Percentiles rank a stretch among this genome's conserved stretches.
Evolutionary conservation across 1,140 invertebrate species (phyloP).

Genomic region (Proctacanthus coquilletti): DNA sequence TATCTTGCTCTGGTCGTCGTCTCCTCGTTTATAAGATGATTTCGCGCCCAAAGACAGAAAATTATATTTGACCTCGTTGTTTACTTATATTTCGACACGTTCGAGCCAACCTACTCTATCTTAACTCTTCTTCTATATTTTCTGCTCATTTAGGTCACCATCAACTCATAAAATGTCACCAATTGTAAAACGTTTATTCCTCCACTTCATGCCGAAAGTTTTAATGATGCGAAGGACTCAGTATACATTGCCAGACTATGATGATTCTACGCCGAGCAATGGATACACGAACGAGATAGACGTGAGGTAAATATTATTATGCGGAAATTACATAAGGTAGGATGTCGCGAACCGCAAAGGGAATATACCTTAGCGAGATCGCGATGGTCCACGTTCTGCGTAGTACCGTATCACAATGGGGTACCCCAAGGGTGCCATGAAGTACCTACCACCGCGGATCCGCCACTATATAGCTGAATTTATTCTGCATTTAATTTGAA

Average conservation of each 20-base stretch:
- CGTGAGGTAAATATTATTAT: conserved; percentile 57
- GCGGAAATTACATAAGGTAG: no score
- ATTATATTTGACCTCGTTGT: neutral
- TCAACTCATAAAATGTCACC: conserved; percentile 93
- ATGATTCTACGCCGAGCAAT: conserved; percentile 56
- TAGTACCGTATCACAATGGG: no score
- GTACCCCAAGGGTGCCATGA: no score
- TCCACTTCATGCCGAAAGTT: conserved; percentile 74
- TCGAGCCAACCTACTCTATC: conserved; percentile 1
- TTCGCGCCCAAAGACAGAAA: no score
- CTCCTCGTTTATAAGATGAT: no score
- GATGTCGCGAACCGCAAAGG: no score
- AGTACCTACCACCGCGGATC: no score
- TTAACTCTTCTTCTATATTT: neutral
- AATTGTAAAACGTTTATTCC: conserved; percentile 72
- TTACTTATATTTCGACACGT: neutral
- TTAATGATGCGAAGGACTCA: conserved; percentile 78
- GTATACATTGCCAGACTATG: conserved; percentile 66
- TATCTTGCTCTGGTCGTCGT: no score
- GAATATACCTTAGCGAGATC: no score
- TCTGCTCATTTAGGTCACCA: conserved; percentile 76
- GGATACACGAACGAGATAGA: conserved; percentile 63
- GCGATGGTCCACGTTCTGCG: no score
- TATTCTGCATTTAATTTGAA: no score
- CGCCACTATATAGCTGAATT: no score